These are phyloP conservation scores for Lophochroa leadbeateri DNA, from an alignment of 2,113 vertebrate species.

Conservation along the genomic window DNA sequence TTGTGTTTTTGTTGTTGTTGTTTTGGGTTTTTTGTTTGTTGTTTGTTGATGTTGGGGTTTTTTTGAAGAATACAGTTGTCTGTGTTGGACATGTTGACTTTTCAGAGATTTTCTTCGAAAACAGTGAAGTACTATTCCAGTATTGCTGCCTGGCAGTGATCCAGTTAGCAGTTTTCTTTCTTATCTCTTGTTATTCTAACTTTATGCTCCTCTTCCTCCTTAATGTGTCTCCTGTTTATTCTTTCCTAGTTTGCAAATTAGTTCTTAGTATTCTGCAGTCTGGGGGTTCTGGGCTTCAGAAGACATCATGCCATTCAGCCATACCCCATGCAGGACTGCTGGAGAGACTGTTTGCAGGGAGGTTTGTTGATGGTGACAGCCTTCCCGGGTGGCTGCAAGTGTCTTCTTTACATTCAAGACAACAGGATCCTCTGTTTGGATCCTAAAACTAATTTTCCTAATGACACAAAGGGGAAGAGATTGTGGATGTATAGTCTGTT, in stretches of 20 bases:
- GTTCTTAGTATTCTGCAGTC: not conserved
- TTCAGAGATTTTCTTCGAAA: not conserved
- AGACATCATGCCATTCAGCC: accelerated
- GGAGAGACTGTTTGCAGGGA: not conserved
- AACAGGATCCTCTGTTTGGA: not conserved
- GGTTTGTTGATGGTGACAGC: not conserved
- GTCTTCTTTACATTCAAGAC: not conserved
- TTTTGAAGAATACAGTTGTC: not conserved
- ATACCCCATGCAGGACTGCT: not conserved
- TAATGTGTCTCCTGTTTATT: not conserved
- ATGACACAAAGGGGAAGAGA: not conserved
- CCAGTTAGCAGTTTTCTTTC: not conserved
- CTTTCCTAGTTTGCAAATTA: not conserved
- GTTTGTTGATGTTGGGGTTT: not conserved
- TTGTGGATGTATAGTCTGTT: not conserved
- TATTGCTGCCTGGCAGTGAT: not conserved
- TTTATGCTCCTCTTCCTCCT: not conserved
- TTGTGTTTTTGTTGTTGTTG: not conserved
- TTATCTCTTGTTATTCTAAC: not conserved
- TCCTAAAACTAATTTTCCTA: not conserved
- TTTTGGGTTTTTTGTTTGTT: not conserved
- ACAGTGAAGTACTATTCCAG: not conserved
- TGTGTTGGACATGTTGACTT: not conserved
- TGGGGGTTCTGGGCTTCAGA: not conserved
- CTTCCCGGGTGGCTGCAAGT: not conserved